These are phyloP conservation scores for Galeopterus variegatus DNA, from an alignment of 2,113 vertebrate genomes.

Conservation along the genomic window DNA sequence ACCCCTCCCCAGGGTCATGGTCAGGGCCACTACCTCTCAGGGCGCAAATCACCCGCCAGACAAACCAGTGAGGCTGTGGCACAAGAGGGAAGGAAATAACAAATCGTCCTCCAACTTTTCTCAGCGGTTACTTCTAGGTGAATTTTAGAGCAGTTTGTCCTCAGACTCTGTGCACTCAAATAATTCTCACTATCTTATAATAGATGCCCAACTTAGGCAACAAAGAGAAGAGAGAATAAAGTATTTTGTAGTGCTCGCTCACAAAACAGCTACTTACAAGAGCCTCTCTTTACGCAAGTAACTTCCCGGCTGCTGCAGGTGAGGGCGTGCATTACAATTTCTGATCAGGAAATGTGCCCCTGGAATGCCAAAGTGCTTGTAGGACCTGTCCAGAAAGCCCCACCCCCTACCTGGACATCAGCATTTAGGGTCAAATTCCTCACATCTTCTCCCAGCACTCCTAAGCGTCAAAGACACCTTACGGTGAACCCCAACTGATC, in stretches of 20 bases:
- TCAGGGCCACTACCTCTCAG: not conserved
- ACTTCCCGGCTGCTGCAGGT: not conserved
- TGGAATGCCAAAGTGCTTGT: not conserved
- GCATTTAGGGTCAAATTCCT: not conserved
- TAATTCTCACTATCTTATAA: not conserved
- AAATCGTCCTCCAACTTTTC: not conserved
- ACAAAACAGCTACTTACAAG: not conserved
- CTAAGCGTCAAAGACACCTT: not conserved
- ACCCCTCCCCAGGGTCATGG: no score
- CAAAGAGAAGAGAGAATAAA: not conserved
- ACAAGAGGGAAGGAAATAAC: no score
- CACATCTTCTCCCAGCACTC: not conserved
- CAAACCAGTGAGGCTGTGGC: no score
- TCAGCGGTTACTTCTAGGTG: not conserved
- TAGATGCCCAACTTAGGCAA: not conserved
- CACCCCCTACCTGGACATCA: no score
- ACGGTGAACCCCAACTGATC: not conserved
- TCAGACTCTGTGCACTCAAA: not conserved
- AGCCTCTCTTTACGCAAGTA: not conserved
- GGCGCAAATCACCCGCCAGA: not conserved
- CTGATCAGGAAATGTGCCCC: not conserved
- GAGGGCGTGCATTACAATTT: not conserved
- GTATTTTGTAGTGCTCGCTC: fast-evolving
- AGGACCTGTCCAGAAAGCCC: no score
- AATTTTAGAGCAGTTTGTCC: no score